Evolutionary conservation across 2,113 vertebrate genomes (phyloP).

Genomic region (Piaya cayana): DNA sequence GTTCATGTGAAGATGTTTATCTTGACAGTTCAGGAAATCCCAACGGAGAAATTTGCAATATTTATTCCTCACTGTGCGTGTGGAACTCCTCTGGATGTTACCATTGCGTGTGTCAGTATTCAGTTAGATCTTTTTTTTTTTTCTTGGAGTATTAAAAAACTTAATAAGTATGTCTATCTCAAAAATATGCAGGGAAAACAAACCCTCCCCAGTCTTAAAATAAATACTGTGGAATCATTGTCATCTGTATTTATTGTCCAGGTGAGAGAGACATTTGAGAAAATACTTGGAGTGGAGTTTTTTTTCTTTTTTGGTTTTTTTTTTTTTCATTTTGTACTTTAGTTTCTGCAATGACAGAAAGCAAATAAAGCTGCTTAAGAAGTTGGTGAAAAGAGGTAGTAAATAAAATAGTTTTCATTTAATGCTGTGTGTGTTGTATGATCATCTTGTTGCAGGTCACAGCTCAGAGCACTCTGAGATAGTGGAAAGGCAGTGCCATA

Average conservation of each 20-base stretch:
- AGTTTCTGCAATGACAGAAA: not conserved
- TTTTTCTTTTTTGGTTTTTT: too few species aligned
- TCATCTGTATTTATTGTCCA: not conserved
- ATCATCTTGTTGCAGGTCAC: not conserved
- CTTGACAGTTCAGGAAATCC: not conserved
- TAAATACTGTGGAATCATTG: not conserved
- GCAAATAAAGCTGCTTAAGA: not conserved
- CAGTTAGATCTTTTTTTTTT: not conserved
- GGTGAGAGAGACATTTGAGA: not conserved
- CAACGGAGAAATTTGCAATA: not conserved
- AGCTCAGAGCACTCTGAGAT: not conserved
- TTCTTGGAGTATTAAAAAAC: not conserved
- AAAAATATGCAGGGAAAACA: not conserved
- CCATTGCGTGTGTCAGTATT: not conserved
- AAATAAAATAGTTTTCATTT: not conserved
- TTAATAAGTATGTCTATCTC: not conserved
- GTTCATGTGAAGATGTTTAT: not conserved
- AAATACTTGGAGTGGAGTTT: not conserved
- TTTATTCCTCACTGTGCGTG: not conserved
- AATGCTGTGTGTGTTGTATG: not conserved
- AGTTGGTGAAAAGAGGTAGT: not conserved
- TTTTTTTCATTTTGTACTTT: not conserved
- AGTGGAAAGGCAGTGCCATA: not conserved
- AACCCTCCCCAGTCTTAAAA: not conserved
- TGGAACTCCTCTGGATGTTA: not conserved